Evolutionary conservation across 2,113 vertebrate species (phyloP).

Genomic region (Ellobius talpinus): DNA sequence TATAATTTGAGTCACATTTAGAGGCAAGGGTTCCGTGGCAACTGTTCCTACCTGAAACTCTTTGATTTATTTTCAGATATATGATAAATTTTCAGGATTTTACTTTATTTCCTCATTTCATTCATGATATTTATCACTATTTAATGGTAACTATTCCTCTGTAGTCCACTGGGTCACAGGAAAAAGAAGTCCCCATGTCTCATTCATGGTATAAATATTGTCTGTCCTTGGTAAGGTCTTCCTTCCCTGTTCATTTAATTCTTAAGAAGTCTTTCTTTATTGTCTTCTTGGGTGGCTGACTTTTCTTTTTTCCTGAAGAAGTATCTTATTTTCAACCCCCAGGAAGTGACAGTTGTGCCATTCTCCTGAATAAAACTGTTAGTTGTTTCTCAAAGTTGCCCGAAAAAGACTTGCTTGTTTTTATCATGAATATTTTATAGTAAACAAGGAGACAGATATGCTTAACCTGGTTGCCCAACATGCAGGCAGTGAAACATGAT

Average conservation of each 20-base stretch:
- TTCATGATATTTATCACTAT: not conserved
- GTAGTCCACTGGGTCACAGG: too few relatives aligned
- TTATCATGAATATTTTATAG: not conserved
- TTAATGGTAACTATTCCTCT: not conserved
- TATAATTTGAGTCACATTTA: not conserved
- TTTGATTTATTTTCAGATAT: not conserved
- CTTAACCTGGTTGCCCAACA: not conserved
- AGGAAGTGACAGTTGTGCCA: not conserved
- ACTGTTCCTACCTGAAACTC: not conserved
- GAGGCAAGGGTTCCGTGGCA: not conserved
- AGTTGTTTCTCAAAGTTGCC: not conserved
- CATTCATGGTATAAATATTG: fast-evolving
- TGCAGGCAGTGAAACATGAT: fast-evolving
- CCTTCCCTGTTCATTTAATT: not conserved
- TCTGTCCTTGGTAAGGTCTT: not conserved
- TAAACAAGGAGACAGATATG: not conserved
- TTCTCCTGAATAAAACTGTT: not conserved
- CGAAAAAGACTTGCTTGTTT: too few relatives aligned
- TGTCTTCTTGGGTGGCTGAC: not conserved
- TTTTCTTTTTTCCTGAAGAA: not conserved
- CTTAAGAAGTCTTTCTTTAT: not conserved
- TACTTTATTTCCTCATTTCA: not conserved
- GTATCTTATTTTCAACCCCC: not conserved
- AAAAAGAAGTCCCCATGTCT: not conserved
- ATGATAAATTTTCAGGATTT: not conserved